phyloP scores from a whole-genome alignment of 2,113 vertebrate genomes.

The Chiloscyllium plagiosum region DNA sequence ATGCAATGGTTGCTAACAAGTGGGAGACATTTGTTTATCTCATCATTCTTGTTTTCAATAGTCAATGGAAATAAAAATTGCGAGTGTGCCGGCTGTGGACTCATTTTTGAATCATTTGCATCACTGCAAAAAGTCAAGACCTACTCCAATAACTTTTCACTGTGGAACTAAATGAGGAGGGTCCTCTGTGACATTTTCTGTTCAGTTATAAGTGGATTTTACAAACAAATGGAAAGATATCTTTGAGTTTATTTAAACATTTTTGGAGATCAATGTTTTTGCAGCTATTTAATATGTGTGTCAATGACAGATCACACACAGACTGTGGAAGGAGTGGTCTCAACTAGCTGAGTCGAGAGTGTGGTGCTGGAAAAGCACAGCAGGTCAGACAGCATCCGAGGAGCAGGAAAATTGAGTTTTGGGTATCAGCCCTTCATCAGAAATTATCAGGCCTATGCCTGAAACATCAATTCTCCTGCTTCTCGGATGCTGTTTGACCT shows the following conservation, averaged over 20 bases:
- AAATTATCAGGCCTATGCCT: too few species aligned
- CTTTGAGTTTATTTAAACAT: neutral
- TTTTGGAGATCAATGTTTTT: neutral
- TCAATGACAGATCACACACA: neutral
- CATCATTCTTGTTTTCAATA: neutral
- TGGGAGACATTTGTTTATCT: neutral
- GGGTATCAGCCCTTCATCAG: too few species aligned
- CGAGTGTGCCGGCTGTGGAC: neutral
- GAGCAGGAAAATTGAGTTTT: too few species aligned
- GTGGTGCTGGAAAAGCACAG: too few species aligned
- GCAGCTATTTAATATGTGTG: neutral
- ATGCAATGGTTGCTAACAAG: neutral
- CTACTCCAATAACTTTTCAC: neutral
- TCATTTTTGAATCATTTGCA: neutral
- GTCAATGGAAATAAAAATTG: neutral
- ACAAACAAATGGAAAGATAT: neutral
- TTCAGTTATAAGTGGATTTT: neutral
- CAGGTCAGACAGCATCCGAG: too few species aligned
- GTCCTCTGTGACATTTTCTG: neutral
- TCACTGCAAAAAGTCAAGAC: neutral
- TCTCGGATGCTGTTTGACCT: too few species aligned
- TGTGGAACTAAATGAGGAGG: neutral
- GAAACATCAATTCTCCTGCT: too few species aligned
- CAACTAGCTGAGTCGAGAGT: too few species aligned
- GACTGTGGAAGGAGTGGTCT: neutral